Evolutionary conservation across 2,797 vertebrate species (phyloP).

Genomic region (Melanotaenia trifasciata): DNA sequence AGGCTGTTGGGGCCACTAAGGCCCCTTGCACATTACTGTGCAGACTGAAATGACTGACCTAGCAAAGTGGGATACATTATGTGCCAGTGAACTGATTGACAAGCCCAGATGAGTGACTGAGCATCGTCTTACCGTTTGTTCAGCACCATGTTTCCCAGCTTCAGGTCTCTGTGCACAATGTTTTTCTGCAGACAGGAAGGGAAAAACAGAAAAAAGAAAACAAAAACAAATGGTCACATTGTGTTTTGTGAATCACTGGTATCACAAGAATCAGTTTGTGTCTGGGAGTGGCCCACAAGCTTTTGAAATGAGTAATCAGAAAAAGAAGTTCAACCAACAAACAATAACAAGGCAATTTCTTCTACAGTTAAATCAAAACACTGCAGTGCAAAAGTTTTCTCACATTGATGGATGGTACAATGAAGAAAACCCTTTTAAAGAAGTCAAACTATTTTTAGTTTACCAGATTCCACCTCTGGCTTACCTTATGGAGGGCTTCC

Average conservation of each 20-base stretch:
- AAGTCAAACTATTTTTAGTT: not conserved
- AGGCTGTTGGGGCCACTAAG: slow-evolving; percentile 23
- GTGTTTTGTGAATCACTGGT: slow-evolving; percentile 52
- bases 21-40: slow-evolving; percentile 20
- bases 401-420: not conserved
- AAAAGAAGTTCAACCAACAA: slow-evolving; percentile 33
- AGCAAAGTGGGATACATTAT: slow-evolving; percentile 24
- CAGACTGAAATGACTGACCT: slow-evolving; percentile 42
- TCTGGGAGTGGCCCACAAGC: slow-evolving; percentile 60
- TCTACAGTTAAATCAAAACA: slow-evolving; percentile 11
- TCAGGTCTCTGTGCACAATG: slow-evolving; percentile 99
- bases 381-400: not conserved
- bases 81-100: slow-evolving; percentile 23
- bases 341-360: slow-evolving; percentile 44
- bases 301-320: slow-evolving; percentile 63
- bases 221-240: slow-evolving; percentile 32
- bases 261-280: slow-evolving; percentile 62
- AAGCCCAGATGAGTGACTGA: slow-evolving; percentile 1
- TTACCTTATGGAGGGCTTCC: slow-evolving; percentile 97
- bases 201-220: slow-evolving; percentile 25
- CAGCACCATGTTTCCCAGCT: slow-evolving; percentile 99
- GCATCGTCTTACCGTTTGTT: slow-evolving; percentile 93
- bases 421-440: not conserved
- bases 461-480: not conserved
- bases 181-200: slow-evolving; percentile 91